phyloP scores from a whole-genome alignment of 2,113 vertebrate genomes.

The Saccopteryx bilineata region DNA sequence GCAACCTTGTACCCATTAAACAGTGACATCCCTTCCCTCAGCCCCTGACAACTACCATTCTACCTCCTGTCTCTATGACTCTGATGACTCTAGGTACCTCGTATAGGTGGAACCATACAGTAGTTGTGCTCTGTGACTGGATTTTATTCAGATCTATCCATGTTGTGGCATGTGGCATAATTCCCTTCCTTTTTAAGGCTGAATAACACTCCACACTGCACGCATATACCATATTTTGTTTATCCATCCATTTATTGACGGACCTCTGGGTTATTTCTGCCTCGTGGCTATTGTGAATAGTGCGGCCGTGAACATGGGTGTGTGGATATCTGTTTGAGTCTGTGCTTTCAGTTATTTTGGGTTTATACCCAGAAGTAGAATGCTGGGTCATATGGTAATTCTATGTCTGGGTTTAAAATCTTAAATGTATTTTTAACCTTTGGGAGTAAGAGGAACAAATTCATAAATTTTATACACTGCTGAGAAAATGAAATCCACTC shows the following conservation, averaged over 20 bases:
- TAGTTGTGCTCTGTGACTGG: too few species aligned
- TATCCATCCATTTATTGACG: not conserved
- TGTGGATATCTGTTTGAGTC: not conserved
- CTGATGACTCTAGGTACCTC: not conserved
- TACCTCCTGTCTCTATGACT: not conserved
- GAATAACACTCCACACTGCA: not conserved
- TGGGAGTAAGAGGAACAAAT: not conserved
- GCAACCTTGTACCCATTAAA: not conserved
- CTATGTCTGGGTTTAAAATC: not conserved
- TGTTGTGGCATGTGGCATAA: not conserved
- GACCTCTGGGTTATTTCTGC: not conserved
- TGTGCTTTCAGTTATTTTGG: not conserved
- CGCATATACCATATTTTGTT: not conserved
- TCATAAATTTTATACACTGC: not conserved
- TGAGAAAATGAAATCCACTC: slow-evolving; percentile 35
- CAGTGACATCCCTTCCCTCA: not conserved
- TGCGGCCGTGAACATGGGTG: not conserved
- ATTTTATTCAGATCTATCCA: not conserved
- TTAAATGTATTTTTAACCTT: slow-evolving; percentile 48
- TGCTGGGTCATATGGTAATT: not conserved
- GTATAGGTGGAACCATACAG: not conserved
- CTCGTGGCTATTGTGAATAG: not conserved
- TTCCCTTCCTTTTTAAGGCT: not conserved
- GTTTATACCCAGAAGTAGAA: not conserved
- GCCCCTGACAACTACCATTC: not conserved